Base-by-base conservation (phyloP, 2,797 vertebrate species). In the Pagetopsis macropterus region DNA sequence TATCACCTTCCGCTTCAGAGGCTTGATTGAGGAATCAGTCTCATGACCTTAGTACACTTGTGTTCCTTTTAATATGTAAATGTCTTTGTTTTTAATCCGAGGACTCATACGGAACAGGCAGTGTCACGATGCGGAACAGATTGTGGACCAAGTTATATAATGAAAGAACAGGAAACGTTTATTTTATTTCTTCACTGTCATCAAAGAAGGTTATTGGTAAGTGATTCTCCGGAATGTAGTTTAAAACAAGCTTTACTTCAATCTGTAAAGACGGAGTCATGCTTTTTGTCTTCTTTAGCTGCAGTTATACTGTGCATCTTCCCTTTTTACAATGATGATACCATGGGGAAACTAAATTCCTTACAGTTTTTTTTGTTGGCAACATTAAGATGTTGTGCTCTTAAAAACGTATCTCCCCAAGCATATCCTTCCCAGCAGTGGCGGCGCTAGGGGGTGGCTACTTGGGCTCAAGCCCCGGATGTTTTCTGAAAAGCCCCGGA, bases 21-120 rank as follows among this genome's bases (percentile, higher is more conserved):
- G 3, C 44, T 13, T 44, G 5, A 56, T 17, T 16, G 19, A 23
- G 37, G 78, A 74, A 31, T 72, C 0, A 12, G 16, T 31, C 8
- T 0, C 0, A 13, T 19, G 8, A 5, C 0, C 16, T 4, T n/a
- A 14, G 12, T 33, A 2, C 1, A 13, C 5, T 3, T 0, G 0
- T n/a, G 37, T 80, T 72, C 45, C 51, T 15, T 15, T 9, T 21
- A 27, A 27, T 51, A 16, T 50, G 41, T 21, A 33, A 65, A 70
- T 60, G 1, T 50, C 0, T 49, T 43, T 9, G 16, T 45, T 13
- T 61, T 8, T 45, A 45, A 33, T 14, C 0, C 2, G 10, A 46
- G 15, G 9, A 15, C n/a, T 41, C 4, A n/a, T 9, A 27, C 43
- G 31, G 21, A 40, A 21, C 12, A 37, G 41, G 45, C 2, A 14